Evolutionary conservation across 2,888 invertebrate species (phyloP), one percentile per base, ranked within the genome.

Genomic region (Pollenia griseotomentosa): DNA sequence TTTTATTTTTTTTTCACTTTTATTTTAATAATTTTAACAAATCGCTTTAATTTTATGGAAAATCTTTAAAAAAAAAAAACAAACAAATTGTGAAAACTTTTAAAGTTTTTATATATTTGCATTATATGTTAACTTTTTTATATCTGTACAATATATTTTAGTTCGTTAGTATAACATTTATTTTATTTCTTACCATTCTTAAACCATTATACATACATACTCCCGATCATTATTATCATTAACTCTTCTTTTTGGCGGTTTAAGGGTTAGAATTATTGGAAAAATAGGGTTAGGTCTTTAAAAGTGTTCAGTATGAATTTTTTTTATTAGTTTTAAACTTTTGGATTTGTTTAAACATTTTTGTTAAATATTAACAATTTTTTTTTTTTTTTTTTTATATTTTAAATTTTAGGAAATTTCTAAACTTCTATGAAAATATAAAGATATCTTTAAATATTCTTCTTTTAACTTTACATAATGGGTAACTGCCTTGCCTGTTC

Each of bases 1-100:
- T 19, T 1, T 10, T 33, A 33, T 33, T 57, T 68, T 12, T 48
- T 59, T 33, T 19, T 23, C 57, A 42, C 3, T 42, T 16, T 44
- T 19, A 9, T 10, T 6, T 6, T 6, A 33, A 33, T 33, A 33
- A 59, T 82, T 44, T 51, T 19, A 70, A 48, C 12, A 51, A 61
- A 79, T 80, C 74, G 81, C 83, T 87, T 80, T 83, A 77, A 80
- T 78, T 77, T 87, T 81, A 75, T 68, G 16, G n/a, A 74, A 33
- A 44, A 66, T 11, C 9, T 57, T 33, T 2, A 53, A 80, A 51
- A 68, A 5, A 61, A 40, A 70, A 78, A 19, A 16, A 77, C n/a
- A 23, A 33, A 33, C 33, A 33, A 33, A 33, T 33, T 33, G 33
- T 33, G n/a, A 51, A 77, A 77, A 23, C 87, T 84, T 86, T 75